Evolutionary conservation across 37 sponge, comb jelly and placozoan species (phyloP), one percentile per base, ranked within the genome.

Genomic region (Tethya wilhelma): DNA sequence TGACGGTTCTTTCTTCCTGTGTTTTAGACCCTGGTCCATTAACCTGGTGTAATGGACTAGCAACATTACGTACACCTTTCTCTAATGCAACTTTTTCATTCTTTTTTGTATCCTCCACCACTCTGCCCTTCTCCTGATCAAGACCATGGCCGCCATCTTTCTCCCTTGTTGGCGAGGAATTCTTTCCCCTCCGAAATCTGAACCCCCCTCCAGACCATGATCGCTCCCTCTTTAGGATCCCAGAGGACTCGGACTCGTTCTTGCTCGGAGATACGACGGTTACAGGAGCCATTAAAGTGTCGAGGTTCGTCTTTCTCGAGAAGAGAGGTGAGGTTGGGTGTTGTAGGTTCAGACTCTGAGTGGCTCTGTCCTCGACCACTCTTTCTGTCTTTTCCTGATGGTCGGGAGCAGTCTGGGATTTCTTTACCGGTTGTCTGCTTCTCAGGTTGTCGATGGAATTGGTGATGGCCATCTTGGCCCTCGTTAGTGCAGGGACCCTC

Each of bases 361-460:
- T 38, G 40, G 63, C 40, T 12, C 29, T 53, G 5, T 14, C 30
- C 2, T 26, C 32, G 7, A 49, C 56, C 7, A 56, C 43, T 0
- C 8, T 12, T 0, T 9, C 63, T 0, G 33, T 19, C 38, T 59
- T 59, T 19, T 34, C n/a, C 8, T 67, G 46, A 9, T 29, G 32
- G 14, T 64, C 65, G 2, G 38, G 14, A 29, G 41, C 23, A 0
- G 0, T 58, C 59, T 58, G 63, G 7, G 67, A 14, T 23, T 67
- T 68, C 40, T 77, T 85, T 8, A 46, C 69, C 6, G 30, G 26
- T 9, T 44, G 53, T 44, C 69, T 44, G 44, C n/a, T 71, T 14
- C 68, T 33, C 42, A 73, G 58, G 29, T 79, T 84, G 6, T 90
- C 85, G 58, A 90, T 75, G 4, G 90, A 90, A 30, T 60, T 65